phyloP scores from a whole-genome alignment of 2,797 vertebrate genomes.

The Falco novaeseelandiae region DNA sequence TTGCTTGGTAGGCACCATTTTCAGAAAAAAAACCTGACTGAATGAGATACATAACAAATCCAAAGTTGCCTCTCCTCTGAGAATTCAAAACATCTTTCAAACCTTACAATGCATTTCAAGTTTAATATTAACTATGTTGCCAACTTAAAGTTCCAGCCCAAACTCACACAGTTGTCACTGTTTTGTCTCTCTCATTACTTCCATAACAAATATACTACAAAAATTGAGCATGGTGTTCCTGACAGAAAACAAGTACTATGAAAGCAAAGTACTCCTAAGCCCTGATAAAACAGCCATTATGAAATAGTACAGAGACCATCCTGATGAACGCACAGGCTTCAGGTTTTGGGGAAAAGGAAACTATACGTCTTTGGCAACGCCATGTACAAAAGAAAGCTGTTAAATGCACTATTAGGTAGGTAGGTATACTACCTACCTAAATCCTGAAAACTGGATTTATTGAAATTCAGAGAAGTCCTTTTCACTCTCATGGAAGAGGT shows the following conservation, averaged over 20 bases:
- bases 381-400: neutral
- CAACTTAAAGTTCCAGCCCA: neutral
- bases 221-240: neutral
- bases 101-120: neutral
- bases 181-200: neutral
- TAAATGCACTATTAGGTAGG: neutral
- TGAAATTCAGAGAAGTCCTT: neutral
- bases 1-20: neutral
- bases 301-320: neutral
- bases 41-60: neutral
- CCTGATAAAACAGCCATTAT: neutral
- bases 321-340: neutral
- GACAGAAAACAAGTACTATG: neutral
- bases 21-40: neutral
- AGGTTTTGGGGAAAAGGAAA: neutral
- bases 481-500: neutral
- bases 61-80: neutral
- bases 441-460: neutral
- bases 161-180: neutral
- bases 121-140: neutral
- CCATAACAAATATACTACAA: neutral
- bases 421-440: neutral
- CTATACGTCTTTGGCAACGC: neutral
- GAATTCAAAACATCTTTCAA: neutral
- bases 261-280: neutral